Evolutionary conservation across 1,140 invertebrate genomes (phyloP).

Genomic region (Drosophila baimaii): DNA sequence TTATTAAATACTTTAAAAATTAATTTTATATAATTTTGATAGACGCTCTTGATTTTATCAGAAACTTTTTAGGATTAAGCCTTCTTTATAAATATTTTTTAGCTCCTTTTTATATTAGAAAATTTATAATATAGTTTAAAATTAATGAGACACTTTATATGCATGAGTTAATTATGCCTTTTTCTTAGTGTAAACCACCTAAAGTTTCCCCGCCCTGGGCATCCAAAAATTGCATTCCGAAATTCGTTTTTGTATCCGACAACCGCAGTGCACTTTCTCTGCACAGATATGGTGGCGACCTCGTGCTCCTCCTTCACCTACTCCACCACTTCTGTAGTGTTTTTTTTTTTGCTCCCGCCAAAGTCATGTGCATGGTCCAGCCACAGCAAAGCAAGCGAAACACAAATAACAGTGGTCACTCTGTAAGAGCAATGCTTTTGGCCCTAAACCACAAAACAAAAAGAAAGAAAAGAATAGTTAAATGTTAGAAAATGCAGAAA

Average conservation of each 20-base stretch:
- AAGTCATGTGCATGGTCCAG: constrained; percentile 29
- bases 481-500: not conserved
- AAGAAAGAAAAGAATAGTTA: not conserved
- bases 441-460: not conserved
- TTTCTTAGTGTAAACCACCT: not conserved
- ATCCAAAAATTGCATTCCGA: constrained; percentile 16
- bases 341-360: not conserved
- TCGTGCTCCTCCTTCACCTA: not conserved
- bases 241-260: constrained; percentile 46
- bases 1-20: no score
- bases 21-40: not conserved
- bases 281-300: constrained; percentile 4
- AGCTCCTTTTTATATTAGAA: no score
- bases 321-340: not conserved
- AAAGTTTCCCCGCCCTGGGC: not conserved
- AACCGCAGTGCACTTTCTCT: constrained; percentile 42
- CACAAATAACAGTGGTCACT: constrained; percentile 27
- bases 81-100: not conserved
- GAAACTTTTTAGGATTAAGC: not conserved
- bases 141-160: not conserved
- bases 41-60: not conserved
- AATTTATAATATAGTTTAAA: no score
- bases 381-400: constrained; percentile 27
- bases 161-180: not conserved
- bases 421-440: constrained; percentile 5